Conservation (phyloP, 2,888 invertebrate species). For the Pandemis cinnamomeana region DNA sequence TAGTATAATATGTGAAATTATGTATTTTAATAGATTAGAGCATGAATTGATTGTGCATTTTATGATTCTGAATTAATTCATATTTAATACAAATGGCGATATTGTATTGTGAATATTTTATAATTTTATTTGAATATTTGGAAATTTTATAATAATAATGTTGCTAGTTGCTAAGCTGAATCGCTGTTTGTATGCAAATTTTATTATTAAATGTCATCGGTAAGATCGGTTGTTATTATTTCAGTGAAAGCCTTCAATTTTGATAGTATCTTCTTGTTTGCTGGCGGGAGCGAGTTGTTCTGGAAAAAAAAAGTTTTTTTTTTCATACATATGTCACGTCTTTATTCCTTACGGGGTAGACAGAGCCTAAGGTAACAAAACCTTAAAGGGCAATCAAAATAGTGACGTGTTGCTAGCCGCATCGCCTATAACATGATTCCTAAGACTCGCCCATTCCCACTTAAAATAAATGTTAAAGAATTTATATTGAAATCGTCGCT, state of each 20-base stretch:
- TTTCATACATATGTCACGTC: too few relatives aligned
- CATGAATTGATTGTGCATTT: neutral
- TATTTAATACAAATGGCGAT: neutral
- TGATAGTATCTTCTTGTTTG: slow-evolving; percentile 63
- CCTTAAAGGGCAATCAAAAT: too few relatives aligned
- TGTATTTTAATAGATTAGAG: neutral
- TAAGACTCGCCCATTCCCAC: too few relatives aligned
- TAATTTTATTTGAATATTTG: slow-evolving; percentile 62
- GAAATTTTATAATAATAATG: slow-evolving; percentile 58
- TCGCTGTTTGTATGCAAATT: slow-evolving; percentile 58
- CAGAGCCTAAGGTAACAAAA: too few relatives aligned
- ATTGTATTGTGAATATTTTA: slow-evolving; percentile 43
- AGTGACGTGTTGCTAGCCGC: too few relatives aligned
- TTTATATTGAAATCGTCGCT: too few relatives aligned
- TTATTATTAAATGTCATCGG: slow-evolving; percentile 71
- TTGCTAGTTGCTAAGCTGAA: slow-evolving; percentile 62
- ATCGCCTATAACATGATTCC: too few relatives aligned
- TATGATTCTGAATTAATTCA: neutral
- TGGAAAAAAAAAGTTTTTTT: slow-evolving; percentile 46
- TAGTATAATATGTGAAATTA: neutral
- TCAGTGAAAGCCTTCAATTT: slow-evolving; percentile 64
- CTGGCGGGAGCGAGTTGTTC: slow-evolving; percentile 50
- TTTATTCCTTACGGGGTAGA: too few relatives aligned
- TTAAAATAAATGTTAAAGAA: too few relatives aligned
- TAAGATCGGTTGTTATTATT: slow-evolving; percentile 65